Percentiles rank a stretch among this genome's conserved stretches.
phyloP scores from a whole-genome alignment of 2,797 vertebrate species.

The Eospalax fontanierii region DNA sequence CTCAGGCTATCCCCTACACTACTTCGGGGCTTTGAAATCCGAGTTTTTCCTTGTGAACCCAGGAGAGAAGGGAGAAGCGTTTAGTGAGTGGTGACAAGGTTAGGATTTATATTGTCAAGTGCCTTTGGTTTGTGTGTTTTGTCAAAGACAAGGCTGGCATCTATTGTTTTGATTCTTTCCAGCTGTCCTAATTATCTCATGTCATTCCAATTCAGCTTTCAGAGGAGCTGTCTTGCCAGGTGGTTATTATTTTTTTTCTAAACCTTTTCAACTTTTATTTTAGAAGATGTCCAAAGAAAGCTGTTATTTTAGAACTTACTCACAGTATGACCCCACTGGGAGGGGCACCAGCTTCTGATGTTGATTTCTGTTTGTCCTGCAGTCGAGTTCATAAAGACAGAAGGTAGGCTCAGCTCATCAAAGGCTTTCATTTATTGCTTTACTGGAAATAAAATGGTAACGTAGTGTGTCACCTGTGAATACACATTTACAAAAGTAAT shows the following conservation, averaged over 20 bases:
- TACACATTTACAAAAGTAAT: background rate
- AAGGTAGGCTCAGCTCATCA: background rate
- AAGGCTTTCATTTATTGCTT: background rate
- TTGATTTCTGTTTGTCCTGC: background rate
- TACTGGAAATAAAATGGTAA: background rate
- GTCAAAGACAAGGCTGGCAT: background rate
- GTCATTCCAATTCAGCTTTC: constrained; percentile 80
- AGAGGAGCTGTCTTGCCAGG: constrained; percentile 76
- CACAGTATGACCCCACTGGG: constrained; percentile 40
- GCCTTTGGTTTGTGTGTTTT: constrained; percentile 72
- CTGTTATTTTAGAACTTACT: constrained; percentile 75
- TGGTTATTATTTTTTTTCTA: constrained; percentile 73
- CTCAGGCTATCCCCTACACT: background rate
- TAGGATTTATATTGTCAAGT: constrained; percentile 58
- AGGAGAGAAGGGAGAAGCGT: background rate
- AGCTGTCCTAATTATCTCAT: constrained; percentile 81
- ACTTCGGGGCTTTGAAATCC: background rate
- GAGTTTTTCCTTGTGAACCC: constrained; percentile 45
- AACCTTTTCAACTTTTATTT: constrained; percentile 75
- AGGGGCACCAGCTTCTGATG: background rate
- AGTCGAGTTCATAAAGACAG: background rate
- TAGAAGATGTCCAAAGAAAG: constrained; percentile 79
- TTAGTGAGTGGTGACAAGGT: constrained; percentile 68
- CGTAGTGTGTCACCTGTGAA: background rate
- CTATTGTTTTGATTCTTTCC: constrained; percentile 82